Evolutionary conservation across 2,797 vertebrate species (phyloP).

Genomic region (Austrolebias charrua): DNA sequence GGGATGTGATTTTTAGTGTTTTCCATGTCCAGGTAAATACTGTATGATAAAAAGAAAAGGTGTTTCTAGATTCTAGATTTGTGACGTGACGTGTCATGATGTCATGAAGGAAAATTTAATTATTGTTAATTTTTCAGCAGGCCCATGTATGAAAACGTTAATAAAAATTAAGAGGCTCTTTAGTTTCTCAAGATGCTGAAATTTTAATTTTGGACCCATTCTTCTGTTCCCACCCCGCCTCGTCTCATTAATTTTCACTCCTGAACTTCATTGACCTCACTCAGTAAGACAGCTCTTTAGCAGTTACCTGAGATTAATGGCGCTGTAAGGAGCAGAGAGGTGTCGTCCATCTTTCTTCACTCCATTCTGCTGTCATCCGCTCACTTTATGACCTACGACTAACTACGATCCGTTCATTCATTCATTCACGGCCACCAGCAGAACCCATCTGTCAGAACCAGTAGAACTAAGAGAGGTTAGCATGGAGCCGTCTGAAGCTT

Average conservation of each 20-base stretch:
- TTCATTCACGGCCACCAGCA: background rate
- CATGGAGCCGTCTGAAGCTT: background rate
- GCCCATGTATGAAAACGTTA: no score
- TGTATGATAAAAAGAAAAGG: no score
- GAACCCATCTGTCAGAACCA: background rate
- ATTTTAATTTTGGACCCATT: no score
- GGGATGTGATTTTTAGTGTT: no score
- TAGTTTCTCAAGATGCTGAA: background rate
- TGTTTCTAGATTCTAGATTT: no score
- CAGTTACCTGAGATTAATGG: conserved; percentile 29
- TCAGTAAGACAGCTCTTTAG: background rate
- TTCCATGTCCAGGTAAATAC: no score
- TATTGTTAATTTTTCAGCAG: no score
- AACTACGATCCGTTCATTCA: conserved; percentile 1
- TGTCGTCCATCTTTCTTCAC: conserved; percentile 32
- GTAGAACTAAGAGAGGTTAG: background rate
- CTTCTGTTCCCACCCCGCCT: background rate
- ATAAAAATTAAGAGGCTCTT: no score
- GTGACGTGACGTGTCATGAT: no score
- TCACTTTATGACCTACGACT: conserved; percentile 24
- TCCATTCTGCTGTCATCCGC: conserved; percentile 10
- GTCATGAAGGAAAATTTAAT: no score
- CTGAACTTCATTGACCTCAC: background rate
- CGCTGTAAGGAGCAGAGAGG: background rate
- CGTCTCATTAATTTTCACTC: background rate